phyloP scores from a whole-genome alignment of 2,888 invertebrate species.

The Acronicta psi region DNA sequence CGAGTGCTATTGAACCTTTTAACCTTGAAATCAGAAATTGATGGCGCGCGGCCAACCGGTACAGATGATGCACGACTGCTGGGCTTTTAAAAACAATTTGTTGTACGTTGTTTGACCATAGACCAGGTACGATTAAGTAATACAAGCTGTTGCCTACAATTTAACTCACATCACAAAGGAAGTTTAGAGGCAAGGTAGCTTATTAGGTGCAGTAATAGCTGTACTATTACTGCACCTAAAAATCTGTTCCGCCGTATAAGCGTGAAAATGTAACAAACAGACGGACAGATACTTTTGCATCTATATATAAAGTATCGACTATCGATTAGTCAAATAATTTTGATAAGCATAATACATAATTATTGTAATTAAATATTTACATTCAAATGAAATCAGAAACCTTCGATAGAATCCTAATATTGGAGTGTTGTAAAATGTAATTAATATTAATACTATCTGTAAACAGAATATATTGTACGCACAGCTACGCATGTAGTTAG shows the following conservation, averaged over 20 bases:
- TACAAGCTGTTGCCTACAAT: too few relatives aligned
- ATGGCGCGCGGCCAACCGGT: slow-evolving; percentile 48
- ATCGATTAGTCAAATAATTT: too few relatives aligned
- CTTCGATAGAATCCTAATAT: slow-evolving; percentile 23
- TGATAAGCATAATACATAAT: slow-evolving; percentile 31
- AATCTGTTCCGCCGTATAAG: too few relatives aligned
- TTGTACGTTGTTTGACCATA: slow-evolving; percentile 17
- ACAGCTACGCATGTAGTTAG: too few relatives aligned
- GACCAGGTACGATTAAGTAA: too few relatives aligned
- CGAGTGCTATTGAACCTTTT: slow-evolving; percentile 60
- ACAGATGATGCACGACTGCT: slow-evolving; percentile 45
- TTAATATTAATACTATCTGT: slow-evolving; percentile 57
- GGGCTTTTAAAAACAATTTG: slow-evolving; percentile 43
- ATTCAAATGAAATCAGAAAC: slow-evolving; percentile 46
- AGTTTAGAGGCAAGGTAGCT: too few relatives aligned
- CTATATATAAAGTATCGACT: too few relatives aligned
- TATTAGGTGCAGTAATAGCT: too few relatives aligned
- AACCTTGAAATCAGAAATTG: slow-evolving; percentile 53
- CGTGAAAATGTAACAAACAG: too few relatives aligned
- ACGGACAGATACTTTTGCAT: too few relatives aligned
- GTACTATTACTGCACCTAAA: too few relatives aligned
- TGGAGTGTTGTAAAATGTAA: slow-evolving; percentile 52
- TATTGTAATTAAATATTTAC: slow-evolving; percentile 21
- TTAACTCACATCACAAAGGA: too few relatives aligned
- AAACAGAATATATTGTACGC: slow-evolving; percentile 56